These are phyloP conservation scores for Labeo catla DNA, from an alignment of 2,113 vertebrate species.

Conservation along the genomic window DNA sequence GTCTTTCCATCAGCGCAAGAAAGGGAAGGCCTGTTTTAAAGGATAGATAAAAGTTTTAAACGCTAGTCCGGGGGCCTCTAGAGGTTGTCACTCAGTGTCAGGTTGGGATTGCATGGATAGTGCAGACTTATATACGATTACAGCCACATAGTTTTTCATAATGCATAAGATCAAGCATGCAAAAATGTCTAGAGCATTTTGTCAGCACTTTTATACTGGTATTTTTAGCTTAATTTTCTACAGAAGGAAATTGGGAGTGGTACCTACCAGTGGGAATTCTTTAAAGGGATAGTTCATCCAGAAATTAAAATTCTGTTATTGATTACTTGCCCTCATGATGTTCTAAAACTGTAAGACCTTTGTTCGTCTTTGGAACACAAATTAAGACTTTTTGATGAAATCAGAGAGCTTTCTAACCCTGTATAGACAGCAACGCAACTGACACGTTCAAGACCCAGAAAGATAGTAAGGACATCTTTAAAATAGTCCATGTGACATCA, in stretches of 20 bases:
- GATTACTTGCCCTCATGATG: too few species aligned
- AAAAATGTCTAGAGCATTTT: neutral
- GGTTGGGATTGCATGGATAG: neutral
- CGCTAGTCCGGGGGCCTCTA: neutral
- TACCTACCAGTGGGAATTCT: neutral
- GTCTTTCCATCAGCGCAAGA: slow-evolving; percentile 18
- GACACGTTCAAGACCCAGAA: too few species aligned
- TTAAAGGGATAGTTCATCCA: too few species aligned
- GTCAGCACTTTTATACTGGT: neutral
- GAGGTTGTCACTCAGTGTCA: neutral
- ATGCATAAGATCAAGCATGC: slow-evolving; percentile 18
- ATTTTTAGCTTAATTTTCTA: neutral
- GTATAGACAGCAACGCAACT: too few species aligned
- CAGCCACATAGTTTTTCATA: neutral
- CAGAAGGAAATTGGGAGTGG: neutral
- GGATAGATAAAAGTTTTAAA: slow-evolving; percentile 29
- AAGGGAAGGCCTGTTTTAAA: slow-evolving; percentile 15
- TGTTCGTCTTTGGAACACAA: too few species aligned
- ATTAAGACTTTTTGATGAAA: too few species aligned
- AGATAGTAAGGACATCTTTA: too few species aligned
- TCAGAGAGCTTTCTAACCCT: too few species aligned
- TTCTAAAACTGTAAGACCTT: too few species aligned
- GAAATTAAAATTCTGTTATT: too few species aligned
- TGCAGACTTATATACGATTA: neutral
- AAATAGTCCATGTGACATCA: too few species aligned